Percentiles rank a stretch among this genome's conserved stretches.
phyloP scores from a whole-genome alignment of 2,797 vertebrate species.

The Psittacula echo region DNA sequence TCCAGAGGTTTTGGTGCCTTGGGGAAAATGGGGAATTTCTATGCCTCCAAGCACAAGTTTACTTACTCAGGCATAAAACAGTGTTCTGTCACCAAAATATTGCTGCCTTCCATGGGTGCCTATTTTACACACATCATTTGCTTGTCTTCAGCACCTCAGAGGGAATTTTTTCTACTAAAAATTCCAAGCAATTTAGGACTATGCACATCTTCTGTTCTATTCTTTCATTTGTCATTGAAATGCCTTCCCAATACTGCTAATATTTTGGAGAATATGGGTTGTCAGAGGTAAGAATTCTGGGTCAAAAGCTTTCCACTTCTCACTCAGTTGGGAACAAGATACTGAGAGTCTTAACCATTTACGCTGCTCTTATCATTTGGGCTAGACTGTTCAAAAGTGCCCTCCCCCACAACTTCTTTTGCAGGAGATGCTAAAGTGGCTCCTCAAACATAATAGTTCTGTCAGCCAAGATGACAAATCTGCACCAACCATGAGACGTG shows the following conservation, averaged over 20 bases:
- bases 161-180: not conserved
- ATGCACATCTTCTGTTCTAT: not conserved
- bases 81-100: constrained; percentile 34
- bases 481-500: not conserved
- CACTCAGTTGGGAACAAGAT: not conserved
- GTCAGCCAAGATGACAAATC: not conserved
- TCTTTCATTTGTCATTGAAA: not conserved
- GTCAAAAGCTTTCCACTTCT: not conserved
- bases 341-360: not conserved
- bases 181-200: not conserved
- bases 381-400: not conserved
- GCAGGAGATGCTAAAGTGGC: not conserved
- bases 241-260: not conserved
- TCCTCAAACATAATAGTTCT: not conserved
- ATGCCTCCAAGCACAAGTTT: not conserved
- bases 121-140: not conserved
- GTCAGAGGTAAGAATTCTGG: not conserved
- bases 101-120: not conserved
- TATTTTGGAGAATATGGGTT: not conserved
- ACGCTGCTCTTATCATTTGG: not conserved
- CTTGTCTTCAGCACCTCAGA: not conserved
- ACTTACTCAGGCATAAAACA: constrained; percentile 11
- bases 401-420: not conserved
- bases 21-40: not conserved
- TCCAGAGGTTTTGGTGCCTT: constrained; percentile 29